Conservation (phyloP, 2,888 invertebrate species). For the Strigamia transsilvanica region DNA sequence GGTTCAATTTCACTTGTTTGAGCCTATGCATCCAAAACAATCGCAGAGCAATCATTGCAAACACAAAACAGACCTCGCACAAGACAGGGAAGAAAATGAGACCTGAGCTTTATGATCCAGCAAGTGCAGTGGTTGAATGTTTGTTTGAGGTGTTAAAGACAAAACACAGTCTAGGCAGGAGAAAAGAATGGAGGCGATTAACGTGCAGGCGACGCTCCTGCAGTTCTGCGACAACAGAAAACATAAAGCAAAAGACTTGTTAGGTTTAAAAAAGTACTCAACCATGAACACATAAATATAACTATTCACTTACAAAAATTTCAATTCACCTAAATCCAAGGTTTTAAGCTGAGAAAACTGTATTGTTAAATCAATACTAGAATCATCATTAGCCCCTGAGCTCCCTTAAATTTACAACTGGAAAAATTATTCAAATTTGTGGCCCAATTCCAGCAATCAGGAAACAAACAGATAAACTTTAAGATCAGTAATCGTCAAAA, state of each 20-base stretch:
- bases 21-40: not conserved
- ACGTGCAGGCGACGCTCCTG: not conserved
- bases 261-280: not conserved
- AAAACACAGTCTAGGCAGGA: slow-evolving; percentile 3
- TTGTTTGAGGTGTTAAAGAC: slow-evolving; percentile 8
- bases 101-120: slow-evolving; percentile 7
- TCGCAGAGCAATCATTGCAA: not conserved
- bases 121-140: slow-evolving; percentile 13
- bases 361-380: no score
- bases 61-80: not conserved
- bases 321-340: no score
- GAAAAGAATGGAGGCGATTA: slow-evolving; percentile 11
- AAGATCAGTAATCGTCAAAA: no score
- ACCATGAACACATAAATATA: no score
- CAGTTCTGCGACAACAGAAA: not conserved
- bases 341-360: no score
- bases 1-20: not conserved
- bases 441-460: no score
- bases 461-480: no score
- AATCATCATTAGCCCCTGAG: no score
- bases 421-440: no score
- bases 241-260: slow-evolving; percentile 6
- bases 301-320: no score
- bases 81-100: not conserved
- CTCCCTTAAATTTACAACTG: no score